These are phyloP conservation scores for Zophobas atratus DNA, from an alignment of 1,140 invertebrate species.

Conservation along the genomic window DNA sequence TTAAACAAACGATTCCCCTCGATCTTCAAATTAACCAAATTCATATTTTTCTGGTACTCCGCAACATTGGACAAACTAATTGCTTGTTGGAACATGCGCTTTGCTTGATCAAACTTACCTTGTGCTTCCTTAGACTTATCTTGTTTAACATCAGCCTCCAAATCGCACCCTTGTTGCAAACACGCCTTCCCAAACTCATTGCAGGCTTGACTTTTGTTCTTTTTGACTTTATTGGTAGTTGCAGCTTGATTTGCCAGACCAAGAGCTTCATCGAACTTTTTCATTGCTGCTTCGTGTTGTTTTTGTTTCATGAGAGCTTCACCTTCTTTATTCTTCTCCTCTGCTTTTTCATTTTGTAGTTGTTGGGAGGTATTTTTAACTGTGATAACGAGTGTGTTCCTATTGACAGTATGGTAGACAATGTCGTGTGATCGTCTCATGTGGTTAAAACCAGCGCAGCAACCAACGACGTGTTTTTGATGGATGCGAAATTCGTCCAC, in stretches of 20 bases:
- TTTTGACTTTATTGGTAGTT: neutral
- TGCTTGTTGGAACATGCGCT: slow-evolving; percentile 4
- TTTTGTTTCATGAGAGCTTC: neutral
- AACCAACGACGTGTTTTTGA: neutral
- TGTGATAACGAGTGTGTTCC: neutral
- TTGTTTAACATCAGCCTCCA: neutral
- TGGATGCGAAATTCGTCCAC: neutral
- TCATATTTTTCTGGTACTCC: neutral
- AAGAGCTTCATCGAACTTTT: slow-evolving; percentile 15
- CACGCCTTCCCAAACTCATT: neutral
- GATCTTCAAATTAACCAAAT: neutral
- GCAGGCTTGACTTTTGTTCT: neutral
- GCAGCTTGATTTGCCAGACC: neutral
- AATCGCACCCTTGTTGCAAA: neutral
- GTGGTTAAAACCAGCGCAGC: neutral
- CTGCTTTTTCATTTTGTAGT: slow-evolving; percentile 6
- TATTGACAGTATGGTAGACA: neutral
- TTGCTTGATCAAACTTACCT: neutral
- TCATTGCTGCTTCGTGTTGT: slow-evolving; percentile 15
- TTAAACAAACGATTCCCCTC: slow-evolving; percentile 7
- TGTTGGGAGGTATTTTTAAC: slow-evolving; percentile 6
- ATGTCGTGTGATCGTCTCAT: neutral
- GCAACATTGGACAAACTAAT: neutral
- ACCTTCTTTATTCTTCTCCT: slow-evolving; percentile 10
- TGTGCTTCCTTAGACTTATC: neutral